Conservation (phyloP, 37 sponge, comb jelly and placozoan genomes). For the Chondrosia reniformis region DNA sequence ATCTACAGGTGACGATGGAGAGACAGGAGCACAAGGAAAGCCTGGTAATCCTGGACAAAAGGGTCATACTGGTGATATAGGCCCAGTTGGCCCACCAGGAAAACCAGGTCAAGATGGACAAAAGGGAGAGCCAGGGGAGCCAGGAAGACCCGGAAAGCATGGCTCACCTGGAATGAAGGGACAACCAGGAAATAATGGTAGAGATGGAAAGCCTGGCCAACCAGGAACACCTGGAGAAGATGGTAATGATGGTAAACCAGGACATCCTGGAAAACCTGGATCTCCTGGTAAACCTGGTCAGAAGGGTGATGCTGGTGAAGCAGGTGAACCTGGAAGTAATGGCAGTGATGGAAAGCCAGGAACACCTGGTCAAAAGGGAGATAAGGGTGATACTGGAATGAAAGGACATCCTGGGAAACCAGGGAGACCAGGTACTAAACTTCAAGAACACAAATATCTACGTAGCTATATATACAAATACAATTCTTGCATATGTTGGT, state of each 20-base stretch:
- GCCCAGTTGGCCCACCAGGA: background rate
- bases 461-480: too few species aligned
- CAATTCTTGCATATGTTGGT: too few species aligned
- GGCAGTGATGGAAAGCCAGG: background rate
- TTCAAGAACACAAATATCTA: background rate
- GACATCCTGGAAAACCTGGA: background rate
- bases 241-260: background rate
- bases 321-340: background rate
- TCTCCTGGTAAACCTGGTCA: background rate
- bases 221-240: background rate
- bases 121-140: background rate
- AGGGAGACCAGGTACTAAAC: background rate
- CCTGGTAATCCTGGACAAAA: background rate
- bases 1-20: slow-evolving; percentile 9
- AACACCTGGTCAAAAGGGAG: background rate
- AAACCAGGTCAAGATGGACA: background rate
- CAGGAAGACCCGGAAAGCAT: background rate
- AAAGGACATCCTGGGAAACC: background rate
- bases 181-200: slow-evolving; percentile 9
- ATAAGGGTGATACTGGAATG: background rate
- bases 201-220: slow-evolving; percentile 8
- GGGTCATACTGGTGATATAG: background rate
- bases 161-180: background rate
- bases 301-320: background rate
- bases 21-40: background rate